Conservation (phyloP, 2,113 vertebrate genomes). For the Dasyprocta punctata region DNA sequence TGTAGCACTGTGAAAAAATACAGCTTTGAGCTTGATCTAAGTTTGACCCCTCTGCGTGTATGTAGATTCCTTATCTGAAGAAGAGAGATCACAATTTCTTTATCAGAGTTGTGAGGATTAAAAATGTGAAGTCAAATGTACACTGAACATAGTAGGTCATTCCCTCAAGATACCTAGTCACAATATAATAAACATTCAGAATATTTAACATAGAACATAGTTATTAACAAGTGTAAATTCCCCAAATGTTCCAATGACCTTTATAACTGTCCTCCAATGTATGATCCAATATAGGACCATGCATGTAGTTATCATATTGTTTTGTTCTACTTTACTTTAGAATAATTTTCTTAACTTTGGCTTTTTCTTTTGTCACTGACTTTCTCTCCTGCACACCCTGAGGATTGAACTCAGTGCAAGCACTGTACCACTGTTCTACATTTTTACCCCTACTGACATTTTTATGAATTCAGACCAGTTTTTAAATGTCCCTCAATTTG, state of each 20-base stretch:
- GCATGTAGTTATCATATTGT: background rate
- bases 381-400: background rate
- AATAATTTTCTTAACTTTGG: background rate
- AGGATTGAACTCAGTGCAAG: background rate
- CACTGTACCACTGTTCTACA: background rate
- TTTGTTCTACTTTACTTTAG: background rate
- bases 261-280: background rate
- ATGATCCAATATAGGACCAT: background rate
- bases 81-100: background rate
- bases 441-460: background rate
- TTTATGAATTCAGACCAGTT: background rate
- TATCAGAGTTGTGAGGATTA: background rate
- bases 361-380: background rate
- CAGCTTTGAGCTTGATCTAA: background rate
- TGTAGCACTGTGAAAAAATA: background rate
- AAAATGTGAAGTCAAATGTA: background rate
- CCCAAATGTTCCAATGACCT: background rate
- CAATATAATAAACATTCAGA: background rate
- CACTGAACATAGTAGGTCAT: background rate
- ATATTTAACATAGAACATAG: background rate
- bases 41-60: background rate
- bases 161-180: background rate
- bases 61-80: background rate
- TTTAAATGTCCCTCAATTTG: background rate
- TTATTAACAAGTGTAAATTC: background rate